Evolutionary conservation across 2,888 invertebrate genomes (phyloP).

Genomic region (Pheosia tremula): DNA sequence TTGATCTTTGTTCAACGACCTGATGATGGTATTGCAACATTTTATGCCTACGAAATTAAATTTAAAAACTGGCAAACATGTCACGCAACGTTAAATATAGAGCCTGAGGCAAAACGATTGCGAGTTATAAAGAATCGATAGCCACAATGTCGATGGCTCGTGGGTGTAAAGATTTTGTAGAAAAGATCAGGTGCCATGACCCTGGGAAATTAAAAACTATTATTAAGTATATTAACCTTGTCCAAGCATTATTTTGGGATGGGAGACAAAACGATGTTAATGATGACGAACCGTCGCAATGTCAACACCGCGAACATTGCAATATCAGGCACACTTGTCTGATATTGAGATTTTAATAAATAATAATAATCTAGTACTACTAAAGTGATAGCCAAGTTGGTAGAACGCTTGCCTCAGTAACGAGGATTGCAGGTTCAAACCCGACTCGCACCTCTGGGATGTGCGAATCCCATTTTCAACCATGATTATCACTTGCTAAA

Average conservation of each 20-base stretch:
- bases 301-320: neutral
- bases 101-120: slow-evolving; percentile 40
- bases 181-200: slow-evolving; percentile 41
- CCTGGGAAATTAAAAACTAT: slow-evolving; percentile 50
- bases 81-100: slow-evolving; percentile 36
- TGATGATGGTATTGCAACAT: slow-evolving; percentile 30
- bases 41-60: slow-evolving; percentile 31
- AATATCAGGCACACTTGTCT: slow-evolving; percentile 10
- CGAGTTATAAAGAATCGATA: slow-evolving; percentile 25
- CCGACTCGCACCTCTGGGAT: too few relatives aligned
- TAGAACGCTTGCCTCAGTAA: too few relatives aligned
- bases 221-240: slow-evolving; percentile 43
- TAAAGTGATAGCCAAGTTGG: too few relatives aligned
- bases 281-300: neutral
- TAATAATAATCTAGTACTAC: slow-evolving; percentile 3
- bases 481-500: too few relatives aligned
- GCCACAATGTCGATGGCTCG: slow-evolving; percentile 10
- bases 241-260: neutral
- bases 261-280: neutral
- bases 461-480: too few relatives aligned
- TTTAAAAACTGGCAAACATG: slow-evolving; percentile 29
- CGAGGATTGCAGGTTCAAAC: too few relatives aligned
- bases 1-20: too few relatives aligned
- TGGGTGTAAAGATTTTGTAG: slow-evolving; percentile 18
- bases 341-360: slow-evolving; percentile 7